phyloP scores from a whole-genome alignment of 2,113 vertebrate species.

The Pelodiscus sinensis region DNA sequence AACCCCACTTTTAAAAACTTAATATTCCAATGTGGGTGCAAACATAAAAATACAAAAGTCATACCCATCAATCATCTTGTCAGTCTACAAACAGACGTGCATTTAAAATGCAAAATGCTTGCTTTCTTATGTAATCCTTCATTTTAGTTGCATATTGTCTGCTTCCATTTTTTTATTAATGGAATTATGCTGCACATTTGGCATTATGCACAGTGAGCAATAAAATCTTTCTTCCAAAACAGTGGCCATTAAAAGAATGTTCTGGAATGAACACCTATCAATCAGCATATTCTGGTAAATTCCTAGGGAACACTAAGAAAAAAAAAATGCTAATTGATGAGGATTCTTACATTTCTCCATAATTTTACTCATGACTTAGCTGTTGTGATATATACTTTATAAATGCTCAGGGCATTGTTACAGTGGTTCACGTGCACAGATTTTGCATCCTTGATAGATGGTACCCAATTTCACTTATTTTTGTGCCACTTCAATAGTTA shows the following conservation, averaged over 20 bases:
- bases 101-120: fast-evolving
- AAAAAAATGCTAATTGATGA: neutral
- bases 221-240: neutral
- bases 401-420: neutral
- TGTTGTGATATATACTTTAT: neutral
- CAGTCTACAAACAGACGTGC: neutral
- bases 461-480: neutral
- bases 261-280: neutral
- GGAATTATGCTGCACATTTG: neutral
- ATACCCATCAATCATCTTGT: neutral
- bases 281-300: neutral
- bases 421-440: neutral
- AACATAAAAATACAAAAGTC: neutral
- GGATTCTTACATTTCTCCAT: neutral
- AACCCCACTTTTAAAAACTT: constrained; percentile 33
- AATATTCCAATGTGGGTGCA: neutral
- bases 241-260: neutral
- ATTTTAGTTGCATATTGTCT: neutral
- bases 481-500: neutral
- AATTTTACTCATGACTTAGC: neutral
- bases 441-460: neutral
- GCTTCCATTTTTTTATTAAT: neutral
- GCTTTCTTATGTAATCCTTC: neutral
- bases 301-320: neutral
- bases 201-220: neutral